A percentile compares a stretch with the other conserved stretches of the same genome.
phyloP scores from a whole-genome alignment of 2,888 invertebrate species.

The Nymphalis polychloros region DNA sequence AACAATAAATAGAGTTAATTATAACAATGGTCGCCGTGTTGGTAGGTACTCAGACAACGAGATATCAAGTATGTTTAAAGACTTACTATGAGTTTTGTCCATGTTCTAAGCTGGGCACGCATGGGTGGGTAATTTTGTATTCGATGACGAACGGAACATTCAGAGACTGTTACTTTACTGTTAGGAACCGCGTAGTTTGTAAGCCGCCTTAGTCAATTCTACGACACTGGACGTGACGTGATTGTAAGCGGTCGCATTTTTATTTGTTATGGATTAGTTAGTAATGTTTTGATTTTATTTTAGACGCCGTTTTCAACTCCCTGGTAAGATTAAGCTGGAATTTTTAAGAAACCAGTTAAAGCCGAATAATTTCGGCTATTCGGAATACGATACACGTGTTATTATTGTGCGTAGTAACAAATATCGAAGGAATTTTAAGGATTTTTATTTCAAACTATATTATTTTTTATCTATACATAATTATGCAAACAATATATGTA shows the following conservation, averaged over 20 bases:
- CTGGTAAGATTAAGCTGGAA: constrained; percentile 22
- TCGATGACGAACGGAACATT: too few species aligned
- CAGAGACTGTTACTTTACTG: too few species aligned
- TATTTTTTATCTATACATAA: too few species aligned
- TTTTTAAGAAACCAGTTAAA: constrained; percentile 12
- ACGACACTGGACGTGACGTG: constrained; percentile 30
- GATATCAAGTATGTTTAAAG: too few species aligned
- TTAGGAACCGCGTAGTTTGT: constrained; percentile 3
- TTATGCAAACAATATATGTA: too few species aligned
- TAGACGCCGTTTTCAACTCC: constrained; percentile 19
- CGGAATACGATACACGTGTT: constrained; percentile 4
- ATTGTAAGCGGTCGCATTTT: constrained; percentile 30
- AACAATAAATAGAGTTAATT: too few species aligned
- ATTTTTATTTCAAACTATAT: neutral
- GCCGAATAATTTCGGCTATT: constrained; percentile 6
- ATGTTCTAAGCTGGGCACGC: too few species aligned
- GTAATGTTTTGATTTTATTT: constrained; percentile 31
- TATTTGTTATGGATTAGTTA: constrained; percentile 27
- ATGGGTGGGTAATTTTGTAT: too few species aligned
- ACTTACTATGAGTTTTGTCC: too few species aligned
- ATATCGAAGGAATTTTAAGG: neutral
- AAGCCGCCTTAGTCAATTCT: constrained; percentile 10
- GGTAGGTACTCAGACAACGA: too few species aligned
- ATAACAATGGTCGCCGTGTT: too few species aligned
- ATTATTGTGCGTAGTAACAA: constrained; percentile 1